A percentile compares a stretch with the other conserved stretches of the same genome.
Conservation (phyloP, 2,888 invertebrate genomes). For the Thereva nobilitata region DNA sequence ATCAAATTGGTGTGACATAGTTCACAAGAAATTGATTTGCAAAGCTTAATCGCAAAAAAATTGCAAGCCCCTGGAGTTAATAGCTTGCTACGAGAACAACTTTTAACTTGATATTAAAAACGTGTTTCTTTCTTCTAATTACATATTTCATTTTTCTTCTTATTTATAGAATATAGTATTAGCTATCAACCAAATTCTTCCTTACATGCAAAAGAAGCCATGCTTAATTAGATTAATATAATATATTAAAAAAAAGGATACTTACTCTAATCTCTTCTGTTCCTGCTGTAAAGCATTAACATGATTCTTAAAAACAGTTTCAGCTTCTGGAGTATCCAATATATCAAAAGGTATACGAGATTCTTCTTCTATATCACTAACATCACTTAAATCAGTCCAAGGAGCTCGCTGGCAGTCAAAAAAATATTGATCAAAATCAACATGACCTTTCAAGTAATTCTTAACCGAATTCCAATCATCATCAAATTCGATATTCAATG, state of each 20-base stretch:
- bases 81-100: no score
- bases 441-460: conserved; percentile 83
- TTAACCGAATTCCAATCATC: conserved; percentile 90
- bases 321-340: conserved; percentile 87
- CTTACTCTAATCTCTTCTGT: conserved; percentile 89
- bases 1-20: no score
- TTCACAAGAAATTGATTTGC: no score
- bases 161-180: no score
- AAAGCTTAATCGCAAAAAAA: no score
- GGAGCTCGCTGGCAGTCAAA: conserved; percentile 79
- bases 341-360: conserved; percentile 90
- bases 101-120: no score
- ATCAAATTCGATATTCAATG: conserved; percentile 61
- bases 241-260: conserved; percentile 45
- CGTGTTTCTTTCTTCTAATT: no score
- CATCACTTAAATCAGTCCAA: conserved; percentile 74
- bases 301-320: conserved; percentile 88
- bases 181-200: no score
- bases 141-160: no score
- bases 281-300: conserved; percentile 90
- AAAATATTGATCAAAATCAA: conserved; percentile 93
- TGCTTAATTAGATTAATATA: no score
- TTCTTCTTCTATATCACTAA: conserved; percentile 65
- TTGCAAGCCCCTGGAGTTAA: no score
- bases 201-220: no score